A percentile compares a stretch with the other conserved stretches of the same genome.
These are phyloP conservation scores for Leucophenga maculata DNA, from an alignment of 2,888 invertebrate species.

Conservation along the genomic window DNA sequence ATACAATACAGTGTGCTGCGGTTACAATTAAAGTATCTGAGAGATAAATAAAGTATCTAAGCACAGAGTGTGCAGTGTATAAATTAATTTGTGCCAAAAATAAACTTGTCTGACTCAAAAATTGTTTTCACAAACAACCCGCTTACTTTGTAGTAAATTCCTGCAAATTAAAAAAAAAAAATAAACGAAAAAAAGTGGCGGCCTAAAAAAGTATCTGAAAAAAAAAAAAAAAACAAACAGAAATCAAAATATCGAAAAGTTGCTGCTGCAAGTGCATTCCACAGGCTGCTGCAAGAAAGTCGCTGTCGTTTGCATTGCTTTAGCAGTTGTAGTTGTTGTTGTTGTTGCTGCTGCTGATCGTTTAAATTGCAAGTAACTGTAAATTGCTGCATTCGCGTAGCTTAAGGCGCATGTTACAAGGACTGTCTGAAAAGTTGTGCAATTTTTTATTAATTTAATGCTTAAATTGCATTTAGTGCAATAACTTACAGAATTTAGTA, in stretches of 20 bases:
- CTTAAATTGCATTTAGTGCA: too few relatives aligned
- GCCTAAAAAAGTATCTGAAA: constrained; percentile 17
- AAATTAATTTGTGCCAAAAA: not conserved
- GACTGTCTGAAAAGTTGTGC: not conserved
- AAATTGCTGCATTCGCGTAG: constrained; percentile 13
- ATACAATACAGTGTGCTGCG: constrained; percentile 26
- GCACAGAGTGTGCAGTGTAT: not conserved
- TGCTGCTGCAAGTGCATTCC: constrained; percentile 62
- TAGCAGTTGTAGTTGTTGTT: constrained; percentile 10
- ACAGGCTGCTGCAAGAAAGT: constrained; percentile 53
- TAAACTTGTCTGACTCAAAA: not conserved
- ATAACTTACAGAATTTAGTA: too few relatives aligned
- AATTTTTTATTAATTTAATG: not conserved
- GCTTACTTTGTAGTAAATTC: constrained; percentile 20
- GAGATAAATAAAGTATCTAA: not conserved
- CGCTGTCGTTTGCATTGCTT: constrained; percentile 48
- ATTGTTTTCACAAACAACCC: constrained; percentile 25
- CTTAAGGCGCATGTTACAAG: constrained; percentile 37
- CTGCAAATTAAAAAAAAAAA: constrained; percentile 34
- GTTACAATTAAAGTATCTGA: not conserved
- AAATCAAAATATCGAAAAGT: constrained; percentile 48
- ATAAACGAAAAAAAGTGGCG: constrained; percentile 22
- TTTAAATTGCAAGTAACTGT: constrained; percentile 25
- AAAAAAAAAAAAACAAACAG: constrained; percentile 5
- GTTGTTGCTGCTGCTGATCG: not conserved